phyloP scores from a whole-genome alignment of 2,797 vertebrate genomes.

The Mormyrops attenuatus region DNA sequence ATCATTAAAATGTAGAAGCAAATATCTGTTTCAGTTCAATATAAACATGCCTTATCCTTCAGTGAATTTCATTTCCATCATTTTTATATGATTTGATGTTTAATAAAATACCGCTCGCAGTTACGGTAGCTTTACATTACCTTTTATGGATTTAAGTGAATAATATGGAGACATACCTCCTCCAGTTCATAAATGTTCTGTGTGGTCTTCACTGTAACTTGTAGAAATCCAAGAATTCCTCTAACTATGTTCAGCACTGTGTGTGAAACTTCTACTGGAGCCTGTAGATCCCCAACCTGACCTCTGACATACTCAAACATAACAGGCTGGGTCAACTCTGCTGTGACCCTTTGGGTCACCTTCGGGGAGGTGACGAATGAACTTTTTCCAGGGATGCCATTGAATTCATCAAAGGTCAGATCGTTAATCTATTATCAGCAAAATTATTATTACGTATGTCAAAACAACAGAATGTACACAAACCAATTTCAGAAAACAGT shows the following conservation, averaged over 20 bases:
- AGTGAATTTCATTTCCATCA: background rate
- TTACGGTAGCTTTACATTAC: background rate
- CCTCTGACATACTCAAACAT: conserved; percentile 69
- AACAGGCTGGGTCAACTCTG: conserved; percentile 67
- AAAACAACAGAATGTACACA: background rate
- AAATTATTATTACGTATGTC: background rate
- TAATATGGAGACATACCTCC: conserved; percentile 51
- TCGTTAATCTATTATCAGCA: conserved; percentile 57
- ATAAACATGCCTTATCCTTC: background rate
- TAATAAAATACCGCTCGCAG: background rate
- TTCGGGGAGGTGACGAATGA: conserved; percentile 51
- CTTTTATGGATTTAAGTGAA: background rate
- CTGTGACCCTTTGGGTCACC: conserved; percentile 56
- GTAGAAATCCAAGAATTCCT: conserved; percentile 65
- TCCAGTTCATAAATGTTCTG: conserved; percentile 65
- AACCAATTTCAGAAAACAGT: background rate
- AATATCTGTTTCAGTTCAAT: background rate
- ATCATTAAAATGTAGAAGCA: background rate
- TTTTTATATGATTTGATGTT: background rate
- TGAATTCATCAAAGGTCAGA: conserved; percentile 63
- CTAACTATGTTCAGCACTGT: conserved; percentile 66
- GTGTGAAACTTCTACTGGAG: conserved; percentile 53
- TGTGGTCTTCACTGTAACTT: conserved; percentile 71
- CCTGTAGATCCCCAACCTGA: conserved; percentile 58
- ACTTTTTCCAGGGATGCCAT: conserved; percentile 57